Percentiles rank a stretch among this genome's conserved stretches.
phyloP scores from a whole-genome alignment of 2,113 vertebrate genomes.

The Atherinomorus stipes region DNA sequence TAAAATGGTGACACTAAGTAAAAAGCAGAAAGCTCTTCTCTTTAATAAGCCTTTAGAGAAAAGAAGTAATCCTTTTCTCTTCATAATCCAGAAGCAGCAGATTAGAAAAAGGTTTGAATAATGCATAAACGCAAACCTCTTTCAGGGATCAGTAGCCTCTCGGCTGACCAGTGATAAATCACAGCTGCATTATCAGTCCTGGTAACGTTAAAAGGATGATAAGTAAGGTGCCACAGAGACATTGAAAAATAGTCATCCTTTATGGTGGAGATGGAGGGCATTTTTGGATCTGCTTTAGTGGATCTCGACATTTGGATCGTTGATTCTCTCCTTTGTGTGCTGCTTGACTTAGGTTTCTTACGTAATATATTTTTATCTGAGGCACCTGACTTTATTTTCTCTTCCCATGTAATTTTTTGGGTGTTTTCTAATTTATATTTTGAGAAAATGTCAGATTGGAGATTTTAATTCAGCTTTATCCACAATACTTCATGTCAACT shows the following conservation, averaged over 20 bases:
- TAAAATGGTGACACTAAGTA: slow-evolving; percentile 16
- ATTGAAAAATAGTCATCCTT: slow-evolving; percentile 68
- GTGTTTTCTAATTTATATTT: not conserved
- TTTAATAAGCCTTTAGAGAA: slow-evolving; percentile 28
- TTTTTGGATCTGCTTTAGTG: slow-evolving; percentile 49
- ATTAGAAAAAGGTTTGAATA: slow-evolving; percentile 73
- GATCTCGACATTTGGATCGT: slow-evolving; percentile 76
- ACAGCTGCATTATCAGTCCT: slow-evolving; percentile 54
- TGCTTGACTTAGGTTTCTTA: slow-evolving; percentile 58
- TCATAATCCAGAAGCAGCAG: slow-evolving; percentile 53
- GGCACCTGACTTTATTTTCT: not conserved
- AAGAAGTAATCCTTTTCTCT: slow-evolving; percentile 18
- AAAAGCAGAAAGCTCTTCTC: slow-evolving; percentile 36
- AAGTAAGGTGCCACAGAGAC: slow-evolving; percentile 65
- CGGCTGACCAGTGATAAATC: slow-evolving; percentile 78
- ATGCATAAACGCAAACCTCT: slow-evolving; percentile 69
- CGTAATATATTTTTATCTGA: slow-evolving; percentile 45
- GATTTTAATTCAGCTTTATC: slow-evolving; percentile 20
- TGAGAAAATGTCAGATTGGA: not conserved
- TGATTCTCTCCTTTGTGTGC: slow-evolving; percentile 61
- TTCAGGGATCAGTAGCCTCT: slow-evolving; percentile 67
- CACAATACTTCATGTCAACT: not conserved
- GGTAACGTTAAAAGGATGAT: slow-evolving; percentile 67
- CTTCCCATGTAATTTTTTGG: too few species aligned
- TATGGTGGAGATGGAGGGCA: slow-evolving; percentile 37